Evolutionary conservation across 2,113 vertebrate genomes (phyloP), one percentile per base, ranked within the genome.

Genomic region (Cromileptes altivelis): DNA sequence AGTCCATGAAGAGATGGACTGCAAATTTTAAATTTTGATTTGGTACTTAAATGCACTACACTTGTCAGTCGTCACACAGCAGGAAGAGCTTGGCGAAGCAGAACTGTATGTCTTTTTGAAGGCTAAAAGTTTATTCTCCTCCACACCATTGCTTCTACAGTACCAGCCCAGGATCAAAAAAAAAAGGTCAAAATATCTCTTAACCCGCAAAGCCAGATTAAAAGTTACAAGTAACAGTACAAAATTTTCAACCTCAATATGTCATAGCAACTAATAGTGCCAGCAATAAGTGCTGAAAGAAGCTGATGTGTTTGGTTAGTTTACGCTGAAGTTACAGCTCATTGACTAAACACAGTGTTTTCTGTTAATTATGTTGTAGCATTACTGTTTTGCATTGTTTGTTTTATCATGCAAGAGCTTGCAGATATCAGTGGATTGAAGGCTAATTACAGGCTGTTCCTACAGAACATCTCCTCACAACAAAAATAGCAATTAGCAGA

Each of bases 401-500:
- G 18, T n/a, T n/a, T n/a, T 11, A 74, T 61, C 47, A 40, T 55
- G 58, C 30, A 50, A n/a, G 63, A 56, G 45, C 58, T 49, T 40
- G 40, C 45, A 79, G 23, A 61, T 61, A 73, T 73, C 47, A 84
- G 40, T 33, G 49, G 72, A 58, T 49, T 78, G 27, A 61, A 57
- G 19, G 40, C 30, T 80, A 74, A 88, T 91, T 80, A 71, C 63
- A 89, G 60, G 60, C 21, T 69, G 42, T 21, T 82, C 42, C 64
- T 70, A 42, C 62, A 80, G 47, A 82, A 80, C 40, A 84, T 72
- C 56, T 71, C 45, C 40, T 74, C 53, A 73, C 45, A 33, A 45
- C 80, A 80, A 74, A 88, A 79, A 82, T 11, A 85, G 63, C 77
- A 83, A 81, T 88, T 85, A 81, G 55, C 19, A 18, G 70, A 85